Conservation (phyloP, 2,888 invertebrate species). For the Rhagophthalmus giganteus region DNA sequence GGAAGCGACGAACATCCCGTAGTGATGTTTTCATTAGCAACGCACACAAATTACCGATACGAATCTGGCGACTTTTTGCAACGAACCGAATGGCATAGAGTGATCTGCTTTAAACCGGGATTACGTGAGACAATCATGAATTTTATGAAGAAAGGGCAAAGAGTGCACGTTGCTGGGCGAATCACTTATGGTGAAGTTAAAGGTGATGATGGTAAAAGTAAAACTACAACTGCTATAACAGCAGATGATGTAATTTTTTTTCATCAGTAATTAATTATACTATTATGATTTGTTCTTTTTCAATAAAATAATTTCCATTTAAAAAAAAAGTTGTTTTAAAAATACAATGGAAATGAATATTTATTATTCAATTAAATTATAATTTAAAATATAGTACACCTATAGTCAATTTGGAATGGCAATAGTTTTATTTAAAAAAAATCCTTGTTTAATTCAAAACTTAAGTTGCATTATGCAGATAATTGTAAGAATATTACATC, state of each 20-base stretch:
- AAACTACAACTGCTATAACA: conserved; percentile 76
- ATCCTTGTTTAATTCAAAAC: too few relatives aligned
- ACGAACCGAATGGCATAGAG: conserved; percentile 89
- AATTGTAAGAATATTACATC: too few relatives aligned
- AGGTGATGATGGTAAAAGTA: conserved; percentile 72
- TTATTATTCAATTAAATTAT: too few relatives aligned
- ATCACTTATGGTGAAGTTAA: conserved; percentile 84
- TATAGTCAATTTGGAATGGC: too few relatives aligned
- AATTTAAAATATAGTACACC: too few relatives aligned
- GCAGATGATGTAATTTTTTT: conserved; percentile 89
- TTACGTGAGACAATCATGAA: conserved; percentile 78
- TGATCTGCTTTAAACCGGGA: conserved; percentile 83
- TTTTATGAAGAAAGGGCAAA: conserved; percentile 82
- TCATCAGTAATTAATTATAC: conserved; percentile 47
- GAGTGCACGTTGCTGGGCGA: conserved; percentile 80
- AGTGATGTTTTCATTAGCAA: conserved; percentile 86
- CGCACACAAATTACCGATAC: conserved; percentile 82
- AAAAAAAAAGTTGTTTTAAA: too few relatives aligned
- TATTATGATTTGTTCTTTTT: background rate
- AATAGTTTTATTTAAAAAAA: too few relatives aligned
- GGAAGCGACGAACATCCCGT: conserved; percentile 83
- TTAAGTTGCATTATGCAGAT: too few relatives aligned
- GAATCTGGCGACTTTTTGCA: conserved; percentile 79
- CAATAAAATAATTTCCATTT: too few relatives aligned
- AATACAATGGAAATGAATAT: too few relatives aligned